phyloP scores from a whole-genome alignment of 2,113 vertebrate species.

The Neopipo cinnamomea region DNA sequence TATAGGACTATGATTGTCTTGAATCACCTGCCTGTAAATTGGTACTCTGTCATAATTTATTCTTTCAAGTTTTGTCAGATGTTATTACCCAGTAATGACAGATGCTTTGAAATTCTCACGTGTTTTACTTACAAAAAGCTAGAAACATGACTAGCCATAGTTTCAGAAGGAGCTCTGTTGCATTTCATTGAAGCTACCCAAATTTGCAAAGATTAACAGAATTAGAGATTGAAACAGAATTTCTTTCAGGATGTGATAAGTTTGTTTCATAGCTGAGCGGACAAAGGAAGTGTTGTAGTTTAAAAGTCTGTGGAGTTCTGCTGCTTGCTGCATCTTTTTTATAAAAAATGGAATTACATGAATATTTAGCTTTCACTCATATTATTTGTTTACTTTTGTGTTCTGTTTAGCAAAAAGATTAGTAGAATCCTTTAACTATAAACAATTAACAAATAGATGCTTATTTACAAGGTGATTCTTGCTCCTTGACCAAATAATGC shows the following conservation, averaged over 20 bases:
- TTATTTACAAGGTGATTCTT: neutral
- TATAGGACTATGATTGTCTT: neutral
- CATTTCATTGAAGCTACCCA: neutral
- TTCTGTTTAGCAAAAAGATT: neutral
- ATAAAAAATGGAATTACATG: neutral
- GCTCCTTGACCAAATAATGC: neutral
- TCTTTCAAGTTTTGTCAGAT: neutral
- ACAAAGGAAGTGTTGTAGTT: neutral
- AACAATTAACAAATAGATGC: neutral
- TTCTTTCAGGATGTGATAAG: neutral
- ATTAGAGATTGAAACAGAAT: neutral
- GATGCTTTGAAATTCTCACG: neutral
- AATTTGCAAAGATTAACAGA: neutral
- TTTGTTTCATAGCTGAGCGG: neutral
- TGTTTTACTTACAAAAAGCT: neutral
- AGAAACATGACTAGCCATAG: neutral
- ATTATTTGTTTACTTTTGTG: neutral
- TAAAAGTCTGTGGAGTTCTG: neutral
- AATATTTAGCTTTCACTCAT: neutral
- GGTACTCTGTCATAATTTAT: neutral
- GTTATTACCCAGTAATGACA: neutral
- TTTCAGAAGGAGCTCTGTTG: neutral
- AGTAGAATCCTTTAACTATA: neutral
- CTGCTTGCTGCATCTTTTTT: neutral
- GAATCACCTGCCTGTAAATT: neutral